These are phyloP conservation scores for Zapus hudsonius DNA, from an alignment of 2,113 vertebrate species.

Conservation along the genomic window DNA sequence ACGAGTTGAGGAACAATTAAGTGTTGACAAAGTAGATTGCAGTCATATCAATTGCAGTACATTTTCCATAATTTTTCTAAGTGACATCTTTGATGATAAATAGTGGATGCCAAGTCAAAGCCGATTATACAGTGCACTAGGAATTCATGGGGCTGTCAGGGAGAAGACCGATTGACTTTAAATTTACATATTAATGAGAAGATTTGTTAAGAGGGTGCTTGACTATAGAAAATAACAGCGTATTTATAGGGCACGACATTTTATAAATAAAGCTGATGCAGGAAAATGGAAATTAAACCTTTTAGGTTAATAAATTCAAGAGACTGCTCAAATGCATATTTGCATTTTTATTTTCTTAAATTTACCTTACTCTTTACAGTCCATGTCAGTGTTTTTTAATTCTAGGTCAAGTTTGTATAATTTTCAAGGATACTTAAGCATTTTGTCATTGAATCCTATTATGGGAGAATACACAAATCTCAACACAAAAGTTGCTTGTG, in stretches of 20 bases:
- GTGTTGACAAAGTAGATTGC: slow-evolving; percentile 91
- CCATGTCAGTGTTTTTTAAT: slow-evolving; percentile 40
- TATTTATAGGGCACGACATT: slow-evolving; percentile 99
- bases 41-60: slow-evolving; percentile 90
- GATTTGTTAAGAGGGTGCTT: slow-evolving; percentile 99
- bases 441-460: slow-evolving; percentile 53
- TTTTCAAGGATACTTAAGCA: slow-evolving; percentile 70
- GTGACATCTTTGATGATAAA: slow-evolving; percentile 94
- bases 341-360: slow-evolving; percentile 95
- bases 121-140: slow-evolving; percentile 96
- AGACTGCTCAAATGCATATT: slow-evolving; percentile 94
- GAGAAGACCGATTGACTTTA: slow-evolving; percentile 99
- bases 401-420: slow-evolving; percentile 78
- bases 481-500: slow-evolving; percentile 16
- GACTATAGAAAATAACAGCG: slow-evolving; percentile 97
- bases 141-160: slow-evolving; percentile 95
- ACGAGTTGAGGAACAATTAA: slow-evolving; percentile 93
- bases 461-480: slow-evolving; percentile 45
- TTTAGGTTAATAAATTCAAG: slow-evolving; percentile 99
- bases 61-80: slow-evolving; percentile 92
- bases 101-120: slow-evolving; percentile 96
- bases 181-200: slow-evolving; percentile 99
- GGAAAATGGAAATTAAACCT: slow-evolving; percentile 99
- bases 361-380: slow-evolving; percentile 80
- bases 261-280: slow-evolving; percentile 99